Evolutionary conservation across 1,140 invertebrate genomes (phyloP).

Genomic region (Trialeurodes vaporariorum): DNA sequence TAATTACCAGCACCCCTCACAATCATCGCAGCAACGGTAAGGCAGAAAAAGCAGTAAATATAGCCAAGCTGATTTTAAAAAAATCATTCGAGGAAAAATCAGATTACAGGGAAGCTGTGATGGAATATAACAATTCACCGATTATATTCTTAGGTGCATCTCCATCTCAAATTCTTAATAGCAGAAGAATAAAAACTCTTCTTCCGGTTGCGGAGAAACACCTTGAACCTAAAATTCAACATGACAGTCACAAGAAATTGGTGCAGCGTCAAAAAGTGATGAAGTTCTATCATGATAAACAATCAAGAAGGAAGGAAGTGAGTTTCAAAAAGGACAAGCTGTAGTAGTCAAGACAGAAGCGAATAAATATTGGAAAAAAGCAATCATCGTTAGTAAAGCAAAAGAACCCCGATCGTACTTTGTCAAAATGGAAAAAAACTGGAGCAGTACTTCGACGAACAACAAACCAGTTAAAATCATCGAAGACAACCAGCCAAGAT

Average conservation of each 20-base stretch:
- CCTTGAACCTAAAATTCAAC: slow-evolving; percentile 5
- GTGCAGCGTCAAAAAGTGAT: background rate
- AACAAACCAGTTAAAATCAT: too few relatives aligned
- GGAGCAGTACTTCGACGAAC: too few relatives aligned
- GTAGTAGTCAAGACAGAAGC: background rate
- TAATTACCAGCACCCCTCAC: slow-evolving; percentile 16
- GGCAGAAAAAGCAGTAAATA: slow-evolving; percentile 15
- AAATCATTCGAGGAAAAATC: slow-evolving; percentile 5
- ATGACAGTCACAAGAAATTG: background rate
- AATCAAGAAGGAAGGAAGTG: background rate
- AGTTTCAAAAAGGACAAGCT: slow-evolving; percentile 2
- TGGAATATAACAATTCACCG: slow-evolving; percentile 16
- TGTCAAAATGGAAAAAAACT: too few relatives aligned
- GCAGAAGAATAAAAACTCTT: background rate
- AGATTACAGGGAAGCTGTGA: slow-evolving; percentile 12
- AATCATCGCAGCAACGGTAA: slow-evolving; percentile 16
- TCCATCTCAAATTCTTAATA: slow-evolving; percentile 5
- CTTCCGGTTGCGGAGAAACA: background rate
- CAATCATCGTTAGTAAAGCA: background rate
- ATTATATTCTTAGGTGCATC: slow-evolving; percentile 9
- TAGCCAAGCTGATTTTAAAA: slow-evolving; percentile 14
- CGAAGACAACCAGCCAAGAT: too few relatives aligned
- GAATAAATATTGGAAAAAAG: slow-evolving; percentile 5
- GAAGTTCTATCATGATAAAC: slow-evolving; percentile 7
- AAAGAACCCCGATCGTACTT: slow-evolving; percentile 1